Percentiles rank a stretch among this genome's conserved stretches.
These are phyloP conservation scores for Aramus guarauna DNA, from an alignment of 2,113 vertebrate species.

Conservation along the genomic window DNA sequence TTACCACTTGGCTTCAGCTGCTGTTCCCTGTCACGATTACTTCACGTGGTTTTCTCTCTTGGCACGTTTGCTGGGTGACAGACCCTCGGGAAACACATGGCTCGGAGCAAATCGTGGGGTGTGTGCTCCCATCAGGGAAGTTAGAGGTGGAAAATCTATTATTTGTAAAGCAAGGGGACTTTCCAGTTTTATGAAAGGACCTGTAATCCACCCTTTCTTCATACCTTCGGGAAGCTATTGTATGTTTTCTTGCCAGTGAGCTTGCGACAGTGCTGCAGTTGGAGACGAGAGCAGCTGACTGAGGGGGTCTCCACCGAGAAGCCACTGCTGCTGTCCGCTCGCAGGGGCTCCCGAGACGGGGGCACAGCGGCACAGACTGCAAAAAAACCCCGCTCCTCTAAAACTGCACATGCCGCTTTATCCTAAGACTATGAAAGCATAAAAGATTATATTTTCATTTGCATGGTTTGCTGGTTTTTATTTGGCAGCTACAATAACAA, in stretches of 20 bases:
- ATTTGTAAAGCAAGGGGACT: conserved; percentile 9
- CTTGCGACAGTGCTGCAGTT: background rate
- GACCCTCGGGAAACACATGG: background rate
- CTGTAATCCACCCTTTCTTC: background rate
- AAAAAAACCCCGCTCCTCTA: background rate
- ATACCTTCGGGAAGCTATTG: background rate
- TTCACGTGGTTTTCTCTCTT: background rate
- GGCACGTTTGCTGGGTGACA: conserved; percentile 4
- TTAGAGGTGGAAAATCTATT: background rate
- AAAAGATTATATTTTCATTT: conserved; percentile 77
- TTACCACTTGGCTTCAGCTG: background rate
- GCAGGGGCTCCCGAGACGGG: background rate
- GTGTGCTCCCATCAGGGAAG: background rate
- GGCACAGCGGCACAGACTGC: background rate
- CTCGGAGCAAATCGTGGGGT: background rate
- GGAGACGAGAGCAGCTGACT: background rate
- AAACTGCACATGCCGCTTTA: conserved; percentile 27
- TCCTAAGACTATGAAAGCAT: conserved; percentile 62
- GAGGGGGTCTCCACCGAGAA: background rate
- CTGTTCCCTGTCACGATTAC: background rate
- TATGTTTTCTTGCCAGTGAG: background rate
- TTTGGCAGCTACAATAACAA: conserved; percentile 78
- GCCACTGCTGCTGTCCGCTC: background rate
- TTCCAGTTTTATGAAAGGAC: background rate
- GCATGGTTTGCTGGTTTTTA: conserved; percentile 78